A percentile compares a stretch with the other conserved stretches of the same genome.
Evolutionary conservation across 2,797 vertebrate species (phyloP).

Genomic region (Chiroxiphia lanceolata): DNA sequence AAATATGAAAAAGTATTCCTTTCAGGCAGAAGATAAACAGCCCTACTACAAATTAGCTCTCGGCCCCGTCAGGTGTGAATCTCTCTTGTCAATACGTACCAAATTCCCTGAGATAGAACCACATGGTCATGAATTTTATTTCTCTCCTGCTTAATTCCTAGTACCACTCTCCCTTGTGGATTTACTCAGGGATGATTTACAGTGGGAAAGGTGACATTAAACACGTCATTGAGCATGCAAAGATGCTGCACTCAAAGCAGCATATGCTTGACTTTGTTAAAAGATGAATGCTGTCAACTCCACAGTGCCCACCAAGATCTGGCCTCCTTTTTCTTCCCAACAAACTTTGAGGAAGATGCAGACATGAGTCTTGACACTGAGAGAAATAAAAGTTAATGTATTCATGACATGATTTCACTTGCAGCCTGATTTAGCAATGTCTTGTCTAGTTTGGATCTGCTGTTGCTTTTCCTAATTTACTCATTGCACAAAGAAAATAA

Average conservation of each 20-base stretch:
- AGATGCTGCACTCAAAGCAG: slow-evolving; percentile 75
- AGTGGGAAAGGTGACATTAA: slow-evolving; percentile 78
- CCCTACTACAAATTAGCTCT: slow-evolving; percentile 69
- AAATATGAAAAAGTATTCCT: slow-evolving; percentile 65
- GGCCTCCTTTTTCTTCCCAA: slow-evolving; percentile 64
- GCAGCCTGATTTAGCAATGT: slow-evolving; percentile 71
- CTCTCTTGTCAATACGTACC: slow-evolving; percentile 69
- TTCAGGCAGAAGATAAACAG: slow-evolving; percentile 69
- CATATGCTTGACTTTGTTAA: slow-evolving; percentile 76
- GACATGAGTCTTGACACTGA: slow-evolving; percentile 62
- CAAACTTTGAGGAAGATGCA: slow-evolving; percentile 58
- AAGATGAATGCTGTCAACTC: slow-evolving; percentile 71
- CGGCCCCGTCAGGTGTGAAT: slow-evolving; percentile 69
- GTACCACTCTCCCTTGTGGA: slow-evolving; percentile 69
- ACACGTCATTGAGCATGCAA: slow-evolving; percentile 77
- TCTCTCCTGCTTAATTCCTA: slow-evolving; percentile 71
- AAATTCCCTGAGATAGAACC: slow-evolving; percentile 71
- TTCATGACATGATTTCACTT: slow-evolving; percentile 70
- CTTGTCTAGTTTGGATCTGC: slow-evolving; percentile 73
- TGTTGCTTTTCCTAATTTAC: slow-evolving; percentile 75
- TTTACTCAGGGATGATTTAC: slow-evolving; percentile 75
- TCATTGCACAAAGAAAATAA: slow-evolving; percentile 79
- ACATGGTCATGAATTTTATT: slow-evolving; percentile 74
- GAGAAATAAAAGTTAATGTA: slow-evolving; percentile 70
- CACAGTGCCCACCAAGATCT: slow-evolving; percentile 63